Conservation (phyloP, 2,888 invertebrate species). For the Patella caerulea region DNA sequence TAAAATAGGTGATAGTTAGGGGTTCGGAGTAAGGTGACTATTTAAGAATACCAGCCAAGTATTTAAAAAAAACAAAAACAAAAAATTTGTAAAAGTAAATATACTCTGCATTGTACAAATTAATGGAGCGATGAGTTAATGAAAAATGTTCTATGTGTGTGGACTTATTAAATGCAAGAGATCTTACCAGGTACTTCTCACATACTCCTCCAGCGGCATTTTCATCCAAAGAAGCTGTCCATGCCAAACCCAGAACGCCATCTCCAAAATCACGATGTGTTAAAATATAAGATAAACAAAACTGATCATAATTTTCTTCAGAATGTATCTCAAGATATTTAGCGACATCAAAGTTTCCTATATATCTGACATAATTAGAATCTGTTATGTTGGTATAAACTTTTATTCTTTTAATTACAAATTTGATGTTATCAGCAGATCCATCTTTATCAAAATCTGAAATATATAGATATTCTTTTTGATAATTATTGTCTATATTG, state of each 20-base stretch:
- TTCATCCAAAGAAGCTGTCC: conserved; percentile 86
- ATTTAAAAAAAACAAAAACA: too few species aligned
- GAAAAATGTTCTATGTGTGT: too few species aligned
- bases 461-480: conserved; percentile 46
- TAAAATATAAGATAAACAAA: conserved; percentile 98
- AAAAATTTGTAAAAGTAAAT: too few species aligned
- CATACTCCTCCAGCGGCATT: conserved; percentile 91
- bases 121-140: too few species aligned
- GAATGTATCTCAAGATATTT: conserved; percentile 77
- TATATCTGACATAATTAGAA: conserved; percentile 76
- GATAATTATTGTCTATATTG: too few species aligned
- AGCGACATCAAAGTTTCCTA: conserved; percentile 36
- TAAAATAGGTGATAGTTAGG: too few species aligned
- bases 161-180: too few species aligned
- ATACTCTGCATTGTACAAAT: too few species aligned
- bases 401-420: conserved; percentile 96
- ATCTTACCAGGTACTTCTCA: conserved; percentile 81
- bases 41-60: too few species aligned
- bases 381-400: conserved; percentile 91
- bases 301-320: conserved; percentile 95
- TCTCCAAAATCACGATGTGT: conserved; percentile 98
- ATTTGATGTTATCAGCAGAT: conserved; percentile 91
- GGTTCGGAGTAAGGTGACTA: too few species aligned
- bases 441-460: conserved; percentile 94
- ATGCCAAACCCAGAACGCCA: conserved; percentile 96